Evolutionary conservation across 2,888 invertebrate genomes (phyloP), one percentile per base, ranked within the genome.

Genomic region (Eledona agricola): DNA sequence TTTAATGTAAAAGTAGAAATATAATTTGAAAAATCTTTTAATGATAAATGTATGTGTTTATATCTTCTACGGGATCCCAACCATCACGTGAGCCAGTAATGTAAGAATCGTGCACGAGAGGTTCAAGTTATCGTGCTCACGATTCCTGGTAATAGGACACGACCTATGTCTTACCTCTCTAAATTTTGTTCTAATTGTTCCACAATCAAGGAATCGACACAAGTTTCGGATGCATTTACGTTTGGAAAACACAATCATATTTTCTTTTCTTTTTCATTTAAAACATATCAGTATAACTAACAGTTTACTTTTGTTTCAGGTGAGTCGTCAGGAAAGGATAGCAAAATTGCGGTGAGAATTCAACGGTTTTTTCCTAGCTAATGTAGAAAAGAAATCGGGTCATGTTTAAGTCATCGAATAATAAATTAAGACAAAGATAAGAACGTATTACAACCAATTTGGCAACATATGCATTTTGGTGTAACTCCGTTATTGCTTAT

Each of bases 111-210:
- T 60, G 60, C 56, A 26, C 19, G 22, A 47, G 43, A 43, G 53
- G 55, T 57, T 53, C 53, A 23, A 40, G 28, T 29, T 45, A 49
- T 58, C 58, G 60, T 58, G 60, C 46, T 45, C 60, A 60, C 58
- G 60, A 56, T 52, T 49, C 46, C 34, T 50, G 37, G 42, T 58
- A 60, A 60, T 60, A 43, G 60, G 23, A 37, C 58, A 60, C 60
- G 60, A 60, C 29, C 38, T 43, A 51, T 53, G 56, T 54, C 57
- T 58, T 56, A 40, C 28, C 28, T 26, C 50, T 58, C 51, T 46
- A 51, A 49, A 50, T 58, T 56, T 51, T 42, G 49, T 52, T 52
- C 50, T 60, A 60, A 60, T 60, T 60, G 53, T 54, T 47, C 47
- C 34, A 34, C 35, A 43, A 55, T 49, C n/a, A n/a, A n/a, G n/a